Evolutionary conservation across 1,140 invertebrate genomes (phyloP).

Genomic region (Tetranychus urticae): DNA sequence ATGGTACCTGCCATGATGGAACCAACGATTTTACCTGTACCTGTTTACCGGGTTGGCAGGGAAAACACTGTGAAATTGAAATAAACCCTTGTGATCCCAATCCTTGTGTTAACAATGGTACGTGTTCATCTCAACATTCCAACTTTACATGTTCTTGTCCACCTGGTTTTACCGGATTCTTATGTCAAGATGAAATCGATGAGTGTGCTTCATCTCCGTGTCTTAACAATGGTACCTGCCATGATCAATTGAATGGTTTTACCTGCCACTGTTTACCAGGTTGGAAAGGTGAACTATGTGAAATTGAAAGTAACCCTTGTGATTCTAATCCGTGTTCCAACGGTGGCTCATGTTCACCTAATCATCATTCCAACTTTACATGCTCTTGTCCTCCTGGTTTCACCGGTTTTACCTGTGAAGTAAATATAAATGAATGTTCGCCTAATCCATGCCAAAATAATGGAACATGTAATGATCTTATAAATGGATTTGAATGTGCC

Average conservation of each 20-base stretch:
- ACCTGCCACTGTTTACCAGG: slow-evolving; percentile 45
- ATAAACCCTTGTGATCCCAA: slow-evolving; percentile 40
- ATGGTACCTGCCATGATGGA: slow-evolving; percentile 44
- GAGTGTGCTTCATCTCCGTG: slow-evolving; percentile 57
- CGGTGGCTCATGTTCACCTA: slow-evolving; percentile 77
- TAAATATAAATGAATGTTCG: slow-evolving; percentile 77
- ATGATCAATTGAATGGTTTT: slow-evolving; percentile 45
- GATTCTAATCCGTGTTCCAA: slow-evolving; percentile 42
- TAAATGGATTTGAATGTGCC: slow-evolving; percentile 37
- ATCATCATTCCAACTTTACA: slow-evolving; percentile 68
- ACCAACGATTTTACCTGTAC: slow-evolving; percentile 76
- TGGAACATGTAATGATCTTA: slow-evolving; percentile 65
- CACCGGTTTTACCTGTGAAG: slow-evolving; percentile 71
- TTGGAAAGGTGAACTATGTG: slow-evolving; percentile 61
- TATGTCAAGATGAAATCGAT: slow-evolving; percentile 76
- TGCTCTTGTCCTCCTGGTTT: slow-evolving; percentile 72
- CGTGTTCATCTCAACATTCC: slow-evolving; percentile 58
- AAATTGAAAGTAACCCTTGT: slow-evolving; percentile 84
- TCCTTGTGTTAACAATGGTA: slow-evolving; percentile 56
- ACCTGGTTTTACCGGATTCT: slow-evolving; percentile 67
- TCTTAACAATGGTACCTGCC: slow-evolving; percentile 63
- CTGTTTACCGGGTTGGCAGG: slow-evolving; percentile 58
- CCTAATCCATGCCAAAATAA: slow-evolving; percentile 48
- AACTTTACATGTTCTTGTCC: slow-evolving; percentile 14
- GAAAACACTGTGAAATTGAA: slow-evolving; percentile 68